Evolutionary conservation across 2,888 invertebrate genomes (phyloP), one percentile per base, ranked within the genome.

Genomic region (Nomada fabriciana): DNA sequence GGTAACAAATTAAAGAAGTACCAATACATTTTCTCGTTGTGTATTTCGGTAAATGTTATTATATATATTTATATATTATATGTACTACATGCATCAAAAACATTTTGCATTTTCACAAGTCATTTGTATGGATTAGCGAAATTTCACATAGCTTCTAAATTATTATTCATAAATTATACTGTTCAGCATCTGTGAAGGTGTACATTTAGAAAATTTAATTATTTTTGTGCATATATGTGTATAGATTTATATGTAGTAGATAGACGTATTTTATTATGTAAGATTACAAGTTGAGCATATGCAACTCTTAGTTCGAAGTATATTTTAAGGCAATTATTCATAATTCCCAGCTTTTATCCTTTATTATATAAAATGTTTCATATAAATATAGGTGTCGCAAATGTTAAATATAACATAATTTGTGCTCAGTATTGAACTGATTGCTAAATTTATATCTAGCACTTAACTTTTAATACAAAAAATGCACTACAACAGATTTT

Each of bases 81-180:
- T 36, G 36, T 36, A 36, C 36, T 67, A 71, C 65, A 80, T 82
- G 77, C 77, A 76, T 82, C 72, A 78, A 75, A 76, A 78, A 82
- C 68, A 69, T 70, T 72, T 78, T 75, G 67, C 72, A 78, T 76
- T 80, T 42, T 47, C 74, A 50, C 57, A 53, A 7, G 0, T 1
- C 57, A 65, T 67, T 73, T 60, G 25, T 59, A 64, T 59, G 59
- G 72, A 36, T 59, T 63, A 23, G 47, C 10, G 3, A 36, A 69
- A 61, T 43, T 64, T 43, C 15, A 36, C 7, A 36, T 36, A 10
- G 2, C 53, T 55, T 23, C 43, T 10, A 47, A 15, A 47, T 47
- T 15, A 15, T 15, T 47, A 13, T 47, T 47, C 0, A 15, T 15
- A 47, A 15, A 47, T 47, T 47, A 47, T 47, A 13, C 2, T 13